phyloP scores from a whole-genome alignment of 2,888 invertebrate genomes.

The Ophioninae sp. region DNA sequence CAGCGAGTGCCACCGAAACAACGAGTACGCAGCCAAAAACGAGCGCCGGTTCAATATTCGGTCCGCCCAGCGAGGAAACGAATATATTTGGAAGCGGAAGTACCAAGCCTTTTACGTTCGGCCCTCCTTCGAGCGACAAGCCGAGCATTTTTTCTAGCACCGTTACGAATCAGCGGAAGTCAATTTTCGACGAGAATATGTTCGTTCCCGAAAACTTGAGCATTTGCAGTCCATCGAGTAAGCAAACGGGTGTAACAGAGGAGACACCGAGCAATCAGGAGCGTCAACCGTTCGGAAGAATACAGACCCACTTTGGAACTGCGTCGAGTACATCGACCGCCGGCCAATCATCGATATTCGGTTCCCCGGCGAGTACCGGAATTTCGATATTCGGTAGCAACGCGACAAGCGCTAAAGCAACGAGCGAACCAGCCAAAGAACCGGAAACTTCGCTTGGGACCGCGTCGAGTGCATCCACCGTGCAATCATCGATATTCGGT shows the following conservation, averaged over 20 bases:
- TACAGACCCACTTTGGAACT: slow-evolving; percentile 42
- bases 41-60: neutral
- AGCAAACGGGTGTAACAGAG: neutral
- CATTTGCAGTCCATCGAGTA: slow-evolving; percentile 49
- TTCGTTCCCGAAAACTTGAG: slow-evolving; percentile 49
- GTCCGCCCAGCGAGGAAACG: neutral
- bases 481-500: no score
- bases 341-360: slow-evolving; percentile 53
- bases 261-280: neutral
- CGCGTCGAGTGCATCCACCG: neutral
- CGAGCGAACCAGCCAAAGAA: slow-evolving; percentile 21
- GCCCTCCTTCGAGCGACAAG: slow-evolving; percentile 9
- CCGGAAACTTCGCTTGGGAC: slow-evolving; percentile 10
- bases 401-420: slow-evolving; percentile 20
- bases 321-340: neutral
- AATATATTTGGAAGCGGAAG: slow-evolving; percentile 28
- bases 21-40: neutral
- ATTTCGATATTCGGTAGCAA: slow-evolving; percentile 54
- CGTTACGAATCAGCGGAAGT: slow-evolving; percentile 14
- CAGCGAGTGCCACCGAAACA: neutral
- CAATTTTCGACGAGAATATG: neutral
- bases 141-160: slow-evolving; percentile 10
- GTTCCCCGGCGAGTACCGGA: slow-evolving; percentile 21
- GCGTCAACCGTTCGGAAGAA: slow-evolving; percentile 34
- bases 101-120: slow-evolving; percentile 35